These are phyloP conservation scores for Semibalanus balanoides DNA, from an alignment of 1,140 invertebrate species.

Conservation along the genomic window DNA sequence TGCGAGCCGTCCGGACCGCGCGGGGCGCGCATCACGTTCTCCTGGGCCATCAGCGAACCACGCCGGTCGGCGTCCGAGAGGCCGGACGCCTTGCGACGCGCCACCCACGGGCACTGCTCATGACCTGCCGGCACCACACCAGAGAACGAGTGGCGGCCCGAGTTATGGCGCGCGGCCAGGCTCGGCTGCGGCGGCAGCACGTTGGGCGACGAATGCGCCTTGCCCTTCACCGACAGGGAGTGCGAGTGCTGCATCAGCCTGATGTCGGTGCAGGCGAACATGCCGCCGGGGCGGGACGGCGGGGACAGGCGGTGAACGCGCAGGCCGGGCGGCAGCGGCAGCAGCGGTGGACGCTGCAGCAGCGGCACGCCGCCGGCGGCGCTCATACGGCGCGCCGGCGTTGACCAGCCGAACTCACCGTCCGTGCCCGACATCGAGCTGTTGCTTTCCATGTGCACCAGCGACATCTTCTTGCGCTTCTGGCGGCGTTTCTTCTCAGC, in stretches of 20 bases:
- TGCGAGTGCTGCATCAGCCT: background rate
- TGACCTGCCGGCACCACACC: constrained; percentile 1
- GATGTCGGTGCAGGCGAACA: constrained; percentile 1
- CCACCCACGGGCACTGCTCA: background rate
- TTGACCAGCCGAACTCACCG: background rate
- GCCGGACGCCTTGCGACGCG: constrained; percentile 4
- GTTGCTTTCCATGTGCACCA: constrained; percentile 9
- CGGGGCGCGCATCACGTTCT: constrained; percentile 58
- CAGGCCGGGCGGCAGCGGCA: background rate
- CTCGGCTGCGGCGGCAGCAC: background rate
- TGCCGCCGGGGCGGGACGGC: background rate
- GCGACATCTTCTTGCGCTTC: constrained; percentile 9
- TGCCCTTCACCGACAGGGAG: background rate
- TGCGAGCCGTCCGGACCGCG: constrained; percentile 66
- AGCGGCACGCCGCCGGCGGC: background rate
- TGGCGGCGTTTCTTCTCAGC: constrained; percentile 17
- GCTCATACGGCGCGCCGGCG: background rate
- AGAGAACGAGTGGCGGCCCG: background rate
- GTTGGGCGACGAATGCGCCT: background rate
- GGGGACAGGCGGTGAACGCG: background rate
- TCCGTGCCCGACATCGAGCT: constrained; percentile 4
- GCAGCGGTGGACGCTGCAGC: background rate
- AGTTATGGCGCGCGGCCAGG: constrained; percentile 21
- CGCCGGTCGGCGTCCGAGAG: background rate
- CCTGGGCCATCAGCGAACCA: constrained; percentile 20